phyloP scores from a whole-genome alignment of 2,888 invertebrate species.

The Emesis furor region DNA sequence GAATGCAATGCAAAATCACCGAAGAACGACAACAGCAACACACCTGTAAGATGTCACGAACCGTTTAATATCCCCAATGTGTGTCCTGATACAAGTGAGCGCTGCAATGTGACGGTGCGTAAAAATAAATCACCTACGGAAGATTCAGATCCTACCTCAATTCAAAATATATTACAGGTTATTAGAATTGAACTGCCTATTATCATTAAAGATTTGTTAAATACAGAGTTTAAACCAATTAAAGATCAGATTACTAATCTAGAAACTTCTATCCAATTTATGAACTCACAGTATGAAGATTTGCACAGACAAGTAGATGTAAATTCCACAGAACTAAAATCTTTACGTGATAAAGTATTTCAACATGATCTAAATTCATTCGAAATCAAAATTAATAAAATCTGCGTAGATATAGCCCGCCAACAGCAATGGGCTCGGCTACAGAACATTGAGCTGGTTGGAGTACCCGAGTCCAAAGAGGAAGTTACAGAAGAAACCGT shows the following conservation, averaged over 20 bases:
- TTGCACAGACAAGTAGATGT: not conserved
- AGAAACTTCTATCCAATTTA: not conserved
- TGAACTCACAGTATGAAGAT: not conserved
- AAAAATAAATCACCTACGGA: not conserved
- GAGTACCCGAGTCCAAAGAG: conserved; percentile 2
- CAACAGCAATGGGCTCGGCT: conserved; percentile 22
- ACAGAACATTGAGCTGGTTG: conserved; percentile 12
- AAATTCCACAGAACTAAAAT: not conserved
- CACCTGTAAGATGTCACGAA: not conserved
- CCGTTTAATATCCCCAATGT: not conserved
- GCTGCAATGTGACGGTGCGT: not conserved
- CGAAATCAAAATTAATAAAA: not conserved
- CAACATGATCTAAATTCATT: not conserved
- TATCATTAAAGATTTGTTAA: not conserved
- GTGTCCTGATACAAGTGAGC: not conserved
- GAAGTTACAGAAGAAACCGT: not conserved
- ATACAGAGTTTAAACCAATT: not conserved
- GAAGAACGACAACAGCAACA: not conserved
- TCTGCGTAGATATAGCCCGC: not conserved
- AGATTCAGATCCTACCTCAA: not conserved
- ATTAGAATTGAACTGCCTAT: not conserved
- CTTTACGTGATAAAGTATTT: not conserved
- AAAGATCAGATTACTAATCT: not conserved
- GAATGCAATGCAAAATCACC: not conserved
- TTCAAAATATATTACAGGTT: not conserved